Conservation (phyloP, 2,888 invertebrate genomes). For the Stenodera caucasica region DNA sequence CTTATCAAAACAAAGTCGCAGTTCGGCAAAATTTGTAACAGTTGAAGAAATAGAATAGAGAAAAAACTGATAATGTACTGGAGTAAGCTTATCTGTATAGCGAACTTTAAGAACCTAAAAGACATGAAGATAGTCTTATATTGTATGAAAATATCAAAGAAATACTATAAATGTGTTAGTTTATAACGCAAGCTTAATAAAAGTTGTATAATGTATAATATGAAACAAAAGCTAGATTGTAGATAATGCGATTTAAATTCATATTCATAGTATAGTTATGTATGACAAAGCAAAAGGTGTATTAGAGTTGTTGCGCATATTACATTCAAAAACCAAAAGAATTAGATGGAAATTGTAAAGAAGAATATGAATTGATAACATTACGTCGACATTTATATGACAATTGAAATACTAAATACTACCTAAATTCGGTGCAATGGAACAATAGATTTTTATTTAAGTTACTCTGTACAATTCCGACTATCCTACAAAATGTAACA, state of each 20-base stretch:
- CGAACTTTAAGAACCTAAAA: not conserved
- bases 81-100: not conserved
- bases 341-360: not conserved
- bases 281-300: not conserved
- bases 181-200: not conserved
- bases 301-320: not conserved
- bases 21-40: not conserved
- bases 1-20: not conserved
- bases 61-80: not conserved
- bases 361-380: not conserved
- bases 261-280: not conserved
- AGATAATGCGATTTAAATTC: not conserved
- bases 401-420: not conserved
- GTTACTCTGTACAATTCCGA: constrained; percentile 36
- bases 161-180: not conserved
- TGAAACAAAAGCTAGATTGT: not conserved
- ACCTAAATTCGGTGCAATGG: constrained; percentile 4
- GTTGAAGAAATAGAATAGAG: not conserved
- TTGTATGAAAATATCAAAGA: not conserved
- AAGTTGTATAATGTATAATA: not conserved
- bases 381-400: not conserved
- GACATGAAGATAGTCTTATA: not conserved
- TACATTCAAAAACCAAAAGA: not conserved
- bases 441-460: constrained; percentile 37
- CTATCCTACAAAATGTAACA: constrained; percentile 33